Evolutionary conservation across 2,113 vertebrate species (phyloP).

Genomic region (Perca fluviatilis): DNA sequence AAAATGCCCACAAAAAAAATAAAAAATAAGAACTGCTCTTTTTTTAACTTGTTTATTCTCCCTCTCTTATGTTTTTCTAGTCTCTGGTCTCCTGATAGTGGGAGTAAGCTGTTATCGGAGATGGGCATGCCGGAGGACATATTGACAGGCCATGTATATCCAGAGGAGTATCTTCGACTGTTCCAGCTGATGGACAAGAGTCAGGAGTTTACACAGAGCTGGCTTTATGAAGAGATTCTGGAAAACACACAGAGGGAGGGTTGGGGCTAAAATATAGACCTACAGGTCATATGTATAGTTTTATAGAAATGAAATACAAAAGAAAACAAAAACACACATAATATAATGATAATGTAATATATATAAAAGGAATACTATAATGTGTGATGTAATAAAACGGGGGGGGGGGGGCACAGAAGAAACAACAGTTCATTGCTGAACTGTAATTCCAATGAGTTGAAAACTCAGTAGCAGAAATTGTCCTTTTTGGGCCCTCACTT

Average conservation of each 20-base stretch:
- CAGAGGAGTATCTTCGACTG: conserved; percentile 88
- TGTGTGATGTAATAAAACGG: background rate
- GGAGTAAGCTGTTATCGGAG: conserved; percentile 78
- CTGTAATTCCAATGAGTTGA: background rate
- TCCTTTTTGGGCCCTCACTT: background rate
- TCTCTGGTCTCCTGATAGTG: conserved; percentile 86
- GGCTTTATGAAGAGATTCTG: conserved; percentile 87
- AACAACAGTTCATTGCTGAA: background rate
- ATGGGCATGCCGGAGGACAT: conserved; percentile 78
- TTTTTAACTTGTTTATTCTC: background rate
- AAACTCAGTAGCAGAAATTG: background rate
- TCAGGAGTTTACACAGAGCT: conserved; percentile 84
- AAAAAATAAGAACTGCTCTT: background rate
- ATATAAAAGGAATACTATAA: background rate
- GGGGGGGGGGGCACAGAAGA: background rate
- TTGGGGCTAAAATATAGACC: conserved; percentile 50
- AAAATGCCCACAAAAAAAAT: no score
- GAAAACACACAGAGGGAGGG: conserved; percentile 75
- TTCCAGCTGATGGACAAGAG: conserved; percentile 90
- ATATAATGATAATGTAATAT: conserved; percentile 26
- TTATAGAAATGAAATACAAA: conserved; percentile 18
- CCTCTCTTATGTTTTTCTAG: conserved; percentile 74
- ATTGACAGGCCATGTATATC: conserved; percentile 81
- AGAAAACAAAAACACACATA: conserved; percentile 10
- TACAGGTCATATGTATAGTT: conserved; percentile 9